phyloP scores from a whole-genome alignment of 2,888 invertebrate genomes.

The Hyppa rectilinea region DNA sequence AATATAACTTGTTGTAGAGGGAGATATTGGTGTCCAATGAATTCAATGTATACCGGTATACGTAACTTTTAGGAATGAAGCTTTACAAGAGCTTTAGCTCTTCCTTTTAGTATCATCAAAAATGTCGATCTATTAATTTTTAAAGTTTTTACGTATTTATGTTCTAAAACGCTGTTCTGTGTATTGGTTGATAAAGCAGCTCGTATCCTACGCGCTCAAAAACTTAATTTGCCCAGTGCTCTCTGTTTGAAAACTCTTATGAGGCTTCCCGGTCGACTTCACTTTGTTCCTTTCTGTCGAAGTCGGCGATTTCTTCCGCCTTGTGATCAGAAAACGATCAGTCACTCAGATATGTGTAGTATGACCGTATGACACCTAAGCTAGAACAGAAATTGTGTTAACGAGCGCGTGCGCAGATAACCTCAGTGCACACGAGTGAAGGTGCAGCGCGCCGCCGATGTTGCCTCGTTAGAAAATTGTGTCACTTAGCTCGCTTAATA shows the following conservation, averaged over 20 bases:
- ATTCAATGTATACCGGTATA: neutral
- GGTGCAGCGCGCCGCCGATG: constrained; percentile 46
- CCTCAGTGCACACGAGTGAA: constrained; percentile 61
- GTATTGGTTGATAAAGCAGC: constrained; percentile 8
- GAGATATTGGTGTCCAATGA: neutral
- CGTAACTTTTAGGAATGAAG: neutral
- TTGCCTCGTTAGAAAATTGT: constrained; percentile 66
- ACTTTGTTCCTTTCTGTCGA: constrained; percentile 29
- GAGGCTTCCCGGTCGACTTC: constrained; percentile 35
- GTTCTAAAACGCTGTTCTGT: neutral
- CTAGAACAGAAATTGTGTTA: constrained; percentile 66
- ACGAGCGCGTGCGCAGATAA: constrained; percentile 65
- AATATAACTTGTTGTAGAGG: neutral
- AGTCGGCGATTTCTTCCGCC: constrained; percentile 1
- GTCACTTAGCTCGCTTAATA: constrained; percentile 64
- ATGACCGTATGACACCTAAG: constrained; percentile 56
- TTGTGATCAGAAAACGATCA: constrained; percentile 37
- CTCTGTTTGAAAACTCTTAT: constrained; percentile 32
- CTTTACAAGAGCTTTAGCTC: neutral
- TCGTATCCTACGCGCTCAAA: constrained; percentile 18
- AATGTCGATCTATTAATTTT: neutral
- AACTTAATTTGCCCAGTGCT: constrained; percentile 34
- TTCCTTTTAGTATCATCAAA: neutral
- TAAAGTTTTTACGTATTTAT: neutral
- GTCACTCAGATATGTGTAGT: constrained; percentile 38